Evolutionary conservation across 2,888 invertebrate genomes (phyloP), one percentile per base, ranked within the genome.

Genomic region (Lasioglossum zephyrum): DNA sequence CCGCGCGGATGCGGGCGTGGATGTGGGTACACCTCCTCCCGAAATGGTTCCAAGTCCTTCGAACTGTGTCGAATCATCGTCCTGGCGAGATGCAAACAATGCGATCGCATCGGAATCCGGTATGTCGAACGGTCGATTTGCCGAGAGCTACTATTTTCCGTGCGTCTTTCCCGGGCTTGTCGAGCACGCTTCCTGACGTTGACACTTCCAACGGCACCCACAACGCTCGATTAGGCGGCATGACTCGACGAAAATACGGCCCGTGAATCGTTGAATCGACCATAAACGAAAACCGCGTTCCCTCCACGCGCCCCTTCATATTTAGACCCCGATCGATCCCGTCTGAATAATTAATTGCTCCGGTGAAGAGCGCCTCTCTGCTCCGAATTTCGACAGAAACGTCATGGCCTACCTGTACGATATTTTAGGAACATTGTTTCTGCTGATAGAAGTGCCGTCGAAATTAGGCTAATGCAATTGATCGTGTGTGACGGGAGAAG

Each of bases 341-440:
- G 36, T 36, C 84, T 73, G 76, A 84, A 74, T 74, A 74, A 84
- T 78, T 70, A 84, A 84, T 70, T 26, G 9, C 41, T 9, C 41
- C n/a, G 69, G 70, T 70, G 47, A 84, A 63, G 47, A 77, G 69
- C 73, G 31, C 49, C 73, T n/a, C 53, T 16, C n/a, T 13, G n/a
- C 4, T 44, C n/a, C 3, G 53, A 44, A 76, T 73, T 82, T 77
- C 36, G 82, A 77, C 76, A 2, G 73, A 39, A 60, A 18, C 5
- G 57, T 77, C 47, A 66, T n/a, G n/a, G 18, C 13, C 16, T 47
- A 13, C 22, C 6, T 6, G 22, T 3, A 26, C 41, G 41, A 49
- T 66, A 36, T 41, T 49, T 44, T 11, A n/a, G 44, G 49, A 36
- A 70, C 60, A 63, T 63, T 31, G 41, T 39, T 44, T 81, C 16